Conservation (phyloP, 2,113 vertebrate species). For the Lonchura striata region DNA sequence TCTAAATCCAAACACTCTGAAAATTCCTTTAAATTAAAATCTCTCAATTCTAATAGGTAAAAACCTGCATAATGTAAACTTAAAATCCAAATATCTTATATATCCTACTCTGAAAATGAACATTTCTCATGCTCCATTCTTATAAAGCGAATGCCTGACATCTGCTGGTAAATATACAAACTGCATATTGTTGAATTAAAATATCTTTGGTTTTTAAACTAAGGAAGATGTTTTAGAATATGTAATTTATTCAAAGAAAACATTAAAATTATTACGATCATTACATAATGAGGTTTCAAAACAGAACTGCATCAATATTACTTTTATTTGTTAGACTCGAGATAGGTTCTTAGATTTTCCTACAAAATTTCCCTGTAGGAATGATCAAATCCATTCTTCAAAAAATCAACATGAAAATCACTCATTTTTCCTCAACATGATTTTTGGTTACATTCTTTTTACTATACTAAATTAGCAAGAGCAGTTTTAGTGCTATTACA, state of each 20-base stretch:
- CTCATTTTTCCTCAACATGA: accelerated
- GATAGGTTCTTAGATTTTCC: not conserved
- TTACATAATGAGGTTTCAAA: not conserved
- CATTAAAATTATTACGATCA: not conserved
- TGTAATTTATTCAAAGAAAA: not conserved
- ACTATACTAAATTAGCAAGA: not conserved
- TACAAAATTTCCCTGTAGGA: not conserved
- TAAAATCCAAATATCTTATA: not conserved
- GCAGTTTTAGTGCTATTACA: not conserved
- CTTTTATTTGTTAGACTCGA: not conserved
- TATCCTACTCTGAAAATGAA: not conserved
- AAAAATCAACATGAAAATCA: not conserved
- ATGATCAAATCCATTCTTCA: not conserved
- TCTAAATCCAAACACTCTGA: not conserved
- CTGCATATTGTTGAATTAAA: not conserved
- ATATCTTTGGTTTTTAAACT: not conserved
- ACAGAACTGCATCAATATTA: not conserved
- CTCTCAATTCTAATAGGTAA: not conserved
- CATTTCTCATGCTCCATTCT: not conserved
- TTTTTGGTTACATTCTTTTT: not conserved
- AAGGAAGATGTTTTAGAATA: not conserved
- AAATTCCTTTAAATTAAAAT: not conserved
- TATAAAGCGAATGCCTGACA: slow-evolving; percentile 63
- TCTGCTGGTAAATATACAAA: slow-evolving; percentile 62
- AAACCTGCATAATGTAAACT: not conserved